Conservation (phyloP, 2,888 invertebrate genomes). For the Entomobrya multifasciata region DNA sequence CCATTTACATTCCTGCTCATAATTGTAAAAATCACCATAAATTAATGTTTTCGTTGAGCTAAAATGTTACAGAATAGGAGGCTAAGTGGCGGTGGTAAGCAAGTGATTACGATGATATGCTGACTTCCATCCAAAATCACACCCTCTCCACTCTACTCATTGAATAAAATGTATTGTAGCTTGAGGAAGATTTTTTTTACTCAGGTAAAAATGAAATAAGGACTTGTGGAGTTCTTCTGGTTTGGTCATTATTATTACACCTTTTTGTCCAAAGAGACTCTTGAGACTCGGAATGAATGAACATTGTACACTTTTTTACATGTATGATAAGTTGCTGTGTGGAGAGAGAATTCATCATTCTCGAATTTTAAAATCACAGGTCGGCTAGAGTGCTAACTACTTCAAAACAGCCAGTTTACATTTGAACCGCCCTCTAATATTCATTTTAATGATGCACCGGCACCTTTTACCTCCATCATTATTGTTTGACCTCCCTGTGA, state of each 20-base stretch:
- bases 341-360: slow-evolving; percentile 78
- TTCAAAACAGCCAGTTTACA: slow-evolving; percentile 76
- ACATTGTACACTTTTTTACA: neutral
- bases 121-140: slow-evolving; percentile 28
- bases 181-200: slow-evolving; percentile 53
- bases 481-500: slow-evolving; percentile 66
- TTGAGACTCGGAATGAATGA: slow-evolving; percentile 51
- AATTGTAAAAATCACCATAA: slow-evolving; percentile 60
- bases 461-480: slow-evolving; percentile 67
- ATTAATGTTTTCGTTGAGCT: slow-evolving; percentile 58
- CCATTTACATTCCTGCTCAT: slow-evolving; percentile 7
- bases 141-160: slow-evolving; percentile 44
- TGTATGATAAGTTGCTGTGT: slow-evolving; percentile 71
- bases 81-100: neutral
- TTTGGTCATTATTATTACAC: neutral
- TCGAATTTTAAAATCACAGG: slow-evolving; percentile 79
- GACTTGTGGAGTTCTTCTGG: slow-evolving; percentile 11
- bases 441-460: slow-evolving; percentile 69
- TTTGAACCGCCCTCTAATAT: slow-evolving; percentile 77
- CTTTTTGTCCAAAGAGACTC: slow-evolving; percentile 35
- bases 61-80: slow-evolving; percentile 19
- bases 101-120: slow-evolving; percentile 52
- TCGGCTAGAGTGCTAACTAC: slow-evolving; percentile 78
- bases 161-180: slow-evolving; percentile 57
- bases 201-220: slow-evolving; percentile 10